Base-by-base conservation (phyloP, 1,140 invertebrate genomes). In the Delia radicum region DNA sequence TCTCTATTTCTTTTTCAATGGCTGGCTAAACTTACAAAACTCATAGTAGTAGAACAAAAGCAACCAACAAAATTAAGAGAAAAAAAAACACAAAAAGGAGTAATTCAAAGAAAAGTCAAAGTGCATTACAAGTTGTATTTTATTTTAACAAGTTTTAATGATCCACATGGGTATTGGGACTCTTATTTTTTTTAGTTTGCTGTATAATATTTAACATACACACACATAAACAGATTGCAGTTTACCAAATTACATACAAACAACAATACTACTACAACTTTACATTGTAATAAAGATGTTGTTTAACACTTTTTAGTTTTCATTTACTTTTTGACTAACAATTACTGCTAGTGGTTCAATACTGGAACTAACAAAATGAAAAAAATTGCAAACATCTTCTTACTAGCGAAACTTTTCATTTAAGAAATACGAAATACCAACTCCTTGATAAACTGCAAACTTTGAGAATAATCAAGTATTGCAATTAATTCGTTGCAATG, bases 381-480 rank as follows among this genome's bases (percentile, higher is more conserved):
- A 42, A 42, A 15, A 37, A 10, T 7, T 33, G 7, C 33, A 33
- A 12, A 0, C n/a, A 42, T 3, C 37, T 13, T 21, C 48, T 21
- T 21, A 55, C 48, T 21, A 21, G 24, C 48, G n/a, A 55, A 55
- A 21, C n/a, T 18, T 21, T 24, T 18, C 48, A 55, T 55, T 42
- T n/a, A 55, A 55, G 0, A 55, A 55, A n/a, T 21, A 55, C 48
- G 48, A 24, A 55, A 55, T n/a, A n/a, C n/a, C n/a, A 62, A 63
- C 75, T 76, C 48, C 72, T 72, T 69, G 62, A 74, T 77, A 71
- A 74, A 77, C 76, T 62, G 63, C 74, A 75, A 77, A 77, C 65
- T 77, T 77, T 24, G 21, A 73, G 74, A 55, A 75, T 77, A 77
- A 77, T 77, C 76, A 77, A 77, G 73, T 77, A 77, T 73, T 77